Conservation (phyloP, 2,888 invertebrate genomes). For the Antheraea yamamai region DNA sequence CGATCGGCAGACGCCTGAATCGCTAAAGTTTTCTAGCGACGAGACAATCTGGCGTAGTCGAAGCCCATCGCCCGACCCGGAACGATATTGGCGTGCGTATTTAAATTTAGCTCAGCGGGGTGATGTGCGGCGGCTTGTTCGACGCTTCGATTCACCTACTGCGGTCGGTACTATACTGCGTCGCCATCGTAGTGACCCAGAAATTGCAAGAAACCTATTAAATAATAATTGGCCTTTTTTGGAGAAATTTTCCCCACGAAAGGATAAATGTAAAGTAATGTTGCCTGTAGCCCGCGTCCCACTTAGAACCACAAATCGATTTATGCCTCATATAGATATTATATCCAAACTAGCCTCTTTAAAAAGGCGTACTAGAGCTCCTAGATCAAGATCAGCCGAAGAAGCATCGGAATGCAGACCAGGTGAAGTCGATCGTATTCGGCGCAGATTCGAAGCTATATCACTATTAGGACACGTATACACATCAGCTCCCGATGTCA, state of each 20-base stretch:
- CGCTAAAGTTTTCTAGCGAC: slow-evolving; percentile 82
- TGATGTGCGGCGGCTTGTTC: slow-evolving; percentile 89
- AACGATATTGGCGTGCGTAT: slow-evolving; percentile 86
- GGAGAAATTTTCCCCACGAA: slow-evolving; percentile 57
- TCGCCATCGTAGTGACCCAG: slow-evolving; percentile 90
- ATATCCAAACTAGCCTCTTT: slow-evolving; percentile 92
- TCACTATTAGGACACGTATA: slow-evolving; percentile 90
- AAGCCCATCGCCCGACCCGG: slow-evolving; percentile 88
- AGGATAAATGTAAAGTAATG: slow-evolving; percentile 60
- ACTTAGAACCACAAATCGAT: slow-evolving; percentile 85
- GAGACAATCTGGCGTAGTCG: slow-evolving; percentile 87
- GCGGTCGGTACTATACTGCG: slow-evolving; percentile 78
- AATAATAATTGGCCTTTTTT: slow-evolving; percentile 75
- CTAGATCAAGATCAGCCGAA: slow-evolving; percentile 77
- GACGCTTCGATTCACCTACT: slow-evolving; percentile 88
- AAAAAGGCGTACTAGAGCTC: slow-evolving; percentile 68
- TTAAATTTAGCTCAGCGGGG: slow-evolving; percentile 88
- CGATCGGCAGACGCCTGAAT: slow-evolving; percentile 77
- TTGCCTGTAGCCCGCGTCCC: slow-evolving; percentile 86
- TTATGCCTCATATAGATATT: slow-evolving; percentile 95
- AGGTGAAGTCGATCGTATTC: slow-evolving; percentile 88
- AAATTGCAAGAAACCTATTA: slow-evolving; percentile 84
- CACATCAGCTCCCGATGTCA: slow-evolving; percentile 90
- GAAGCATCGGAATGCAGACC: slow-evolving; percentile 78
- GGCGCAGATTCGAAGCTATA: slow-evolving; percentile 86